Base-by-base conservation (phyloP, 2,888 invertebrate genomes). In the Heliconius charithonia region DNA sequence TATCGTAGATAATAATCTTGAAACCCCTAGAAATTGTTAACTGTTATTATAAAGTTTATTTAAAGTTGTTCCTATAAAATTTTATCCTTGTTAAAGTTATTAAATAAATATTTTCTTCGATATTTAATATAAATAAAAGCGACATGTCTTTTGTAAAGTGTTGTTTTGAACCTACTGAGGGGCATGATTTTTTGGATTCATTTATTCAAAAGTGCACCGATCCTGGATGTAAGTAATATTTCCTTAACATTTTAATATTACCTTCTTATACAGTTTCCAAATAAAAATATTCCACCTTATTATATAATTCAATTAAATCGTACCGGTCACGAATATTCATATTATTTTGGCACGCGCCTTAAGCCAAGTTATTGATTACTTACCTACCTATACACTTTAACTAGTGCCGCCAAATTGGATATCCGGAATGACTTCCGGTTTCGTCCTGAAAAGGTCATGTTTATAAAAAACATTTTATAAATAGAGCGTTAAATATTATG, bases 151-250 rank as follows among this genome's bases (percentile, higher is more conserved):
- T 97, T 82, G 96, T 97, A 82, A 97, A 96, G 89, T 97, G 97
- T 92, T 97, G 97, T 93, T 97, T 97, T 89, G 97, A 97, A 88
- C 95, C 96, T 76, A 95, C 96, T 27, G 97, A 97, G 87, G 94
- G 97, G 62, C 96, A 97, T 25, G 97, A 97, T 89, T 96, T 97
- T 88, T 92, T 97, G 82, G 97, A 97, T 85, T 96, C 96, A 29
- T 96, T 97, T 85, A 95, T 97, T 66, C 96, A 97, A 91, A 97
- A 97, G 94, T 97, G 97, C 89, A 97, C 97, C 70, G 97, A 97
- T 92, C 97, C 97, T 79, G 96, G 97, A 87, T 97, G 97, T 97
- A 95, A 97, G 97, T 97, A 93, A 73, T n/a, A 69, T 62, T 69
- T 63, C 16, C 51, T 71, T 77, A 77, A 69, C 16, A 32, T 80